phyloP scores from a whole-genome alignment of 2,888 invertebrate genomes.

The Pinctada fucata region DNA sequence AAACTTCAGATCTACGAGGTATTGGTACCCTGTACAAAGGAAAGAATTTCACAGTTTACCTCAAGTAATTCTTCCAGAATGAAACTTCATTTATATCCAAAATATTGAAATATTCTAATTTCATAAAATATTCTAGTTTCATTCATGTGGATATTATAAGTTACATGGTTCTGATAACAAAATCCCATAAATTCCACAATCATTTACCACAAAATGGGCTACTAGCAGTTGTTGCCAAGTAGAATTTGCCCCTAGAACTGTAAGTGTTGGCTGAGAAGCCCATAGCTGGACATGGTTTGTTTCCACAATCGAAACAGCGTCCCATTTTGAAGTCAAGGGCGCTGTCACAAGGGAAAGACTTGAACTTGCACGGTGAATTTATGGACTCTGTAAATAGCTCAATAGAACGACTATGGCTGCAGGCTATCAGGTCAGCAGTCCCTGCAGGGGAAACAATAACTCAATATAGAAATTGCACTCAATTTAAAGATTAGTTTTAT shows the following conservation, averaged over 20 bases:
- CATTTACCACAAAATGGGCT: slow-evolving; percentile 52
- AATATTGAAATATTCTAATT: too few relatives aligned
- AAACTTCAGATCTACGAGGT: slow-evolving; percentile 51
- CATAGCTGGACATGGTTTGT: slow-evolving; percentile 49
- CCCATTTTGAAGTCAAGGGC: slow-evolving; percentile 40
- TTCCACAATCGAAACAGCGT: slow-evolving; percentile 48
- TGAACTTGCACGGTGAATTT: slow-evolving; percentile 50
- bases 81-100: too few relatives aligned
- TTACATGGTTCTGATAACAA: too few relatives aligned
- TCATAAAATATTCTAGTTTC: too few relatives aligned
- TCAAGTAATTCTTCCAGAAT: too few relatives aligned
- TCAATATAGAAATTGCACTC: too few relatives aligned
- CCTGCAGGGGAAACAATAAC: slow-evolving; percentile 35
- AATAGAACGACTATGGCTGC: slow-evolving; percentile 59
- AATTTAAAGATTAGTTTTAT: too few relatives aligned
- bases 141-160: too few relatives aligned
- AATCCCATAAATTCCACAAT: background rate
- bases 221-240: slow-evolving; percentile 47
- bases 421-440: slow-evolving; percentile 48
- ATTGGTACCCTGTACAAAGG: slow-evolving; percentile 49
- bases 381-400: slow-evolving; percentile 57
- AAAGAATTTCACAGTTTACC: background rate
- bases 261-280: slow-evolving; percentile 51
- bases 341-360: slow-evolving; percentile 50
- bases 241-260: slow-evolving; percentile 51